These are phyloP conservation scores for Austrofundulus limnaeus DNA, from an alignment of 2,113 vertebrate species.

Conservation along the genomic window DNA sequence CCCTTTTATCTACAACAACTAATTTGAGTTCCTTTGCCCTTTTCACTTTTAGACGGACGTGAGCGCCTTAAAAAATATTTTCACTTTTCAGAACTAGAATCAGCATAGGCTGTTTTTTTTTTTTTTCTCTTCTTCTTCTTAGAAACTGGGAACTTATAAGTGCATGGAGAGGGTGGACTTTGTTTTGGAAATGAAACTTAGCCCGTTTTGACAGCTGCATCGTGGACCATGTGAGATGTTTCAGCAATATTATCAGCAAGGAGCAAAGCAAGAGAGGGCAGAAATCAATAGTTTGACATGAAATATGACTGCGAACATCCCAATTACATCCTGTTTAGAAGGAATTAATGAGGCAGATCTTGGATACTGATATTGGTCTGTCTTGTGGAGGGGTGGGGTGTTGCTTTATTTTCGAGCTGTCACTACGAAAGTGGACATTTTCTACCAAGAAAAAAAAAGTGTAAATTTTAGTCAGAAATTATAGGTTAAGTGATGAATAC, in stretches of 20 bases:
- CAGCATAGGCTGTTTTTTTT: too few species aligned
- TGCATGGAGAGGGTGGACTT: too few species aligned
- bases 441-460: conserved; percentile 5
- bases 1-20: conserved; percentile 99
- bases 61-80: too few species aligned
- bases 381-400: conserved; percentile 53
- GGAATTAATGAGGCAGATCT: conserved; percentile 80
- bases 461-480: neutral
- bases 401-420: conserved; percentile 62
- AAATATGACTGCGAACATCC: conserved; percentile 93
- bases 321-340: conserved; percentile 90
- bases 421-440: conserved; percentile 47
- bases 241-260: conserved; percentile 91
- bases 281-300: conserved; percentile 94
- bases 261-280: conserved; percentile 57
- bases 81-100: too few species aligned
- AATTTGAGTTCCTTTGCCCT: conserved; percentile 99
- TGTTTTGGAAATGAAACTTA: too few species aligned
- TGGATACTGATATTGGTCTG: conserved; percentile 69
- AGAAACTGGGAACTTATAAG: too few species aligned
- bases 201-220: conserved; percentile 92
- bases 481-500: neutral
- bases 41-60: conserved; percentile 92
- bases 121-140: too few species aligned
- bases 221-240: conserved; percentile 87